Evolutionary conservation across 2,888 invertebrate genomes (phyloP), one percentile per base, ranked within the genome.

Genomic region (Trichacis sp.): DNA sequence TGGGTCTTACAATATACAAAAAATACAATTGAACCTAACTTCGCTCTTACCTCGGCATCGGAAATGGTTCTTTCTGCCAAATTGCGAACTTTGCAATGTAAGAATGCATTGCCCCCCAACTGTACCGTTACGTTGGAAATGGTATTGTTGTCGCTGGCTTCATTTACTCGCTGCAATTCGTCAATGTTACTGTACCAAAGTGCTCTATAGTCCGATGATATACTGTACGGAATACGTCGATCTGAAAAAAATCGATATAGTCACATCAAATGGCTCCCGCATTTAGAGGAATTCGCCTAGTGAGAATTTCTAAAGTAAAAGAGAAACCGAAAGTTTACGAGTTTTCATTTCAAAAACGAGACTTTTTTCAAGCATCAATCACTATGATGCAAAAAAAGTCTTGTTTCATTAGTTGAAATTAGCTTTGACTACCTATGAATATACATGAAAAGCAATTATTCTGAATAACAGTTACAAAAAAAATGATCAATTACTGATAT

Each of bases 71-170:
- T 87, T 83, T 93, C 93, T 73, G 90, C 91, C 72, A 92, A 88
- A 85, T 90, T 89, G 60, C 92, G 88, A 78, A 93, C 92, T 79
- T 91, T 90, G 85, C 94, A 94, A 84, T 93, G 93, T 76, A 93
- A 88, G 86, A 91, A 93, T 69, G 93, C 93, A 42, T 91, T 90
- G 56, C 91, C 90, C 48, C 93, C 93, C 63, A 93, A 87, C 85
- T 93, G 93, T 72, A 89, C 93, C 47, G 92, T 90, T 71, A 92
- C 89, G 83, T 92, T 92, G 73, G 90, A 90, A 69, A 90, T 88
- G 60, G 93, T 92, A 85, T 91, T 91, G 87, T 93, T 92, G 84
- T 92, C 90, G 74, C 85, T 85, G 45, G 85, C 85, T 52, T 86
- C 85, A 75, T 81, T 84, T 67, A 82, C 81, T 73, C 83, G 77